Conservation (phyloP, 2,797 vertebrate genomes). For the Tamandua tetradactyla region DNA sequence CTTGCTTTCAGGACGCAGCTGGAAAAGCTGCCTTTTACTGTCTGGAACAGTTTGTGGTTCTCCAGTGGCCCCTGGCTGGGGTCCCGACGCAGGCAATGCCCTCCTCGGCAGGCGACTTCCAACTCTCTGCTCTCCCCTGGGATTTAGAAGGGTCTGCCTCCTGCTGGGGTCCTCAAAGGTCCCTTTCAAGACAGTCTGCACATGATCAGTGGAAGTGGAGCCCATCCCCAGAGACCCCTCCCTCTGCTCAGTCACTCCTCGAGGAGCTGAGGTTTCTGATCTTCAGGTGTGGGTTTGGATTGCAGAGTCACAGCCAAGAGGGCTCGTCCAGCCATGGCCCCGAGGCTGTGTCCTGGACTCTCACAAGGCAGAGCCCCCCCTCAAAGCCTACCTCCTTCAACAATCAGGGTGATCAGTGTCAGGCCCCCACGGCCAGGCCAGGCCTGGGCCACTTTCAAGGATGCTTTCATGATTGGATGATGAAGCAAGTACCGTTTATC, state of each 20-base stretch:
- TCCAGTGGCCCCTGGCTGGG: background rate
- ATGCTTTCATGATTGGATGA: background rate
- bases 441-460: no score
- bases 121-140: background rate
- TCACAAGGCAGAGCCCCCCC: background rate
- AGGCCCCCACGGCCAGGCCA: background rate
- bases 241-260: background rate
- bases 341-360: background rate
- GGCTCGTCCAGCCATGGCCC: background rate
- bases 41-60: background rate
- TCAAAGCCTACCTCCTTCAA: background rate
- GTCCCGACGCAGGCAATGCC: background rate
- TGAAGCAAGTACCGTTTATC: background rate
- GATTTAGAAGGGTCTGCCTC: background rate
- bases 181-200: no score
- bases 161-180: no score
- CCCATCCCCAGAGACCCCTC: no score
- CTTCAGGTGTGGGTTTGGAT: fast-evolving
- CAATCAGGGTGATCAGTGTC: fast-evolving
- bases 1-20: no score
- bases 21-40: background rate
- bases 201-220: background rate
- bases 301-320: no score
- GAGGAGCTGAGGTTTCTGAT: background rate
- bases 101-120: background rate